Evolutionary conservation across 2,888 invertebrate genomes (phyloP), one percentile per base, ranked within the genome.

Genomic region (Lacanobia oleracea): DNA sequence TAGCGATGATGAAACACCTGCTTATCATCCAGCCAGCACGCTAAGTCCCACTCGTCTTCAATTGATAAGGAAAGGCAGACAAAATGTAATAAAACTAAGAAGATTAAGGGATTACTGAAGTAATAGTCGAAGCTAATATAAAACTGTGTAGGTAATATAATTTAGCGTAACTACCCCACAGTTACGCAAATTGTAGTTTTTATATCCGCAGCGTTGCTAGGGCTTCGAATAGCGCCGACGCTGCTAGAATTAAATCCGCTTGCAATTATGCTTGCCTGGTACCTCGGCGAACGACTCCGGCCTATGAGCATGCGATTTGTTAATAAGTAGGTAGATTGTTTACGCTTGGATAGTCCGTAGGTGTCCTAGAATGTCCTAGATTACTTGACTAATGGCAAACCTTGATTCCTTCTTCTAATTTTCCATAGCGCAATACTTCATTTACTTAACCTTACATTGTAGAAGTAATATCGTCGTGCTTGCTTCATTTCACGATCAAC

Each of bases 111-210:
- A 77, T 57, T 51, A 71, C n/a, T 61, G 7, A 8, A 56, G 43
- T 33, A 61, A 12, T 27, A 37, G 37, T 27, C 57, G 7, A 16
- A 23, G 48, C 33, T 67, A 56, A 50, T 79, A 50, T 53, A 45
- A 43, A 51, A 51, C 57, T 60, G 12, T 48, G n/a, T 23, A n/a
- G n/a, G n/a, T n/a, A 72, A 80, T 67, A 67, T 81, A 57, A 77
- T 81, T 56, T 65, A 56, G 54, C 72, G 51, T 65, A 53, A 61
- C 59, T 63, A 50, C 48, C n/a, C 12, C 12, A 43, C 37, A 68
- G 75, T 74, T 74, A 79, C 68, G 75, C 75, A 79, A 79, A 83
- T 74, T 79, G 66, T 79, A 74, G 83, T 83, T 79, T 64, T 66
- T 69, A 62, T 66, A 66, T 63, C 68, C 75, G 53, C 53, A 66